Percentiles rank a stretch among this genome's conserved stretches.
phyloP scores from a whole-genome alignment of 2,888 invertebrate genomes.

The Lasioglossum zephyrum region DNA sequence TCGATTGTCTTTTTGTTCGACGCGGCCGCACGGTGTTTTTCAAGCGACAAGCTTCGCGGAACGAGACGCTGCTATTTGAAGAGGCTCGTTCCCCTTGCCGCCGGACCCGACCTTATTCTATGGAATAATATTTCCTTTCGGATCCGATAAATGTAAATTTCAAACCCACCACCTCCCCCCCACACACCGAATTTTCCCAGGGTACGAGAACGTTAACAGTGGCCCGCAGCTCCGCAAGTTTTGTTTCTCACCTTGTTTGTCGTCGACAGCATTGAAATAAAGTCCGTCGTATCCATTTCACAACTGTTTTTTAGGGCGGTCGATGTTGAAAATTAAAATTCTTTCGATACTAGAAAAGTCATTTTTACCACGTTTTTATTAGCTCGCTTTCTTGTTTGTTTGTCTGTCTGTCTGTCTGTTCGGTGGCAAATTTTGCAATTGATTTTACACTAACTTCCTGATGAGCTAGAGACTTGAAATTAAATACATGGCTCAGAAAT shows the following conservation, averaged over 20 bases:
- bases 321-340: not conserved
- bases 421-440: too few species aligned
- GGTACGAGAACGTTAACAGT: not conserved
- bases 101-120: not conserved
- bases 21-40: constrained; percentile 14
- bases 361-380: too few species aligned
- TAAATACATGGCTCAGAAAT: too few species aligned
- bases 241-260: not conserved
- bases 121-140: constrained; percentile 30
- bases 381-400: too few species aligned
- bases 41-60: constrained; percentile 20
- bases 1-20: constrained; percentile 50
- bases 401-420: too few species aligned
- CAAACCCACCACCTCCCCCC: too few species aligned
- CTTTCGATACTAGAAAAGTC: not conserved
- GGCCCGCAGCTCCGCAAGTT: not conserved
- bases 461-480: too few species aligned
- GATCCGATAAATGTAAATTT: constrained; percentile 7
- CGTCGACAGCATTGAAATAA: not conserved
- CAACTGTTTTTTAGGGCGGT: not conserved
- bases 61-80: constrained; percentile 14
- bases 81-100: not conserved
- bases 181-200: not conserved
- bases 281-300: not conserved
- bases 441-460: too few species aligned